Evolutionary conservation across 2,797 vertebrate genomes (phyloP), one percentile per base, ranked within the genome.

Genomic region (Cyclopterus lumpus): DNA sequence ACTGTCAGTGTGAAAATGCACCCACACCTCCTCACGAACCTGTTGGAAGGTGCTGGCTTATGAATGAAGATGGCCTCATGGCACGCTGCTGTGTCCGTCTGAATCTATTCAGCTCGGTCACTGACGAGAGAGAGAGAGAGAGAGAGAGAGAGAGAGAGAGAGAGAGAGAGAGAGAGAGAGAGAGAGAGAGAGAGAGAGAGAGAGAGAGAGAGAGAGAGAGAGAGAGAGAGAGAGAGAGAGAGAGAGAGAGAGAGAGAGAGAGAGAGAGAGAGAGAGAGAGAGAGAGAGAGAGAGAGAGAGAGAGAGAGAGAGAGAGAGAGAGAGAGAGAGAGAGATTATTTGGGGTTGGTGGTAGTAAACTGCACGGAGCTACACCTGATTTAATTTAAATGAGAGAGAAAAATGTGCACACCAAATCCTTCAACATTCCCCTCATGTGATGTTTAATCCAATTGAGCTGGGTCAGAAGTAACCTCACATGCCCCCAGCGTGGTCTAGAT

Each of bases 381-480:
- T 75, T 54, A 26, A 76, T 65, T 84, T 28, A 72, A 64, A 77
- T 51, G 30, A 69, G n/a, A 64, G 30, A 28, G 22, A 63, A 46
- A 46, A 72, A 63, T 53, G 2, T 53, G 8, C 54, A 61, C 42
- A 26, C 26, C 61, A 76, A 82, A 24, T 67, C 48, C 48, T 54
- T 80, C 36, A 80, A 61, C 34, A 46, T 75, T 72, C 54, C 48
- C 71, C 84, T 90, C 84, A 79, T 86, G 84, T 90, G 85, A 90
- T 82, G 57, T 82, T 84, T 82, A 90, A 90, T 91, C 85, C 81
- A 82, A 83, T 92, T 90, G 72, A 46, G 4, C 65, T 44, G 38
- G 60, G 71, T 64, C 78, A 72, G 54, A 83, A 78, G 80, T 75
- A 66, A 77, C 58, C 73, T 84, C 84, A 75, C 82, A 84, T 84